Evolutionary conservation across 2,113 vertebrate genomes (phyloP).

Genomic region (Notechis scutatus): DNA sequence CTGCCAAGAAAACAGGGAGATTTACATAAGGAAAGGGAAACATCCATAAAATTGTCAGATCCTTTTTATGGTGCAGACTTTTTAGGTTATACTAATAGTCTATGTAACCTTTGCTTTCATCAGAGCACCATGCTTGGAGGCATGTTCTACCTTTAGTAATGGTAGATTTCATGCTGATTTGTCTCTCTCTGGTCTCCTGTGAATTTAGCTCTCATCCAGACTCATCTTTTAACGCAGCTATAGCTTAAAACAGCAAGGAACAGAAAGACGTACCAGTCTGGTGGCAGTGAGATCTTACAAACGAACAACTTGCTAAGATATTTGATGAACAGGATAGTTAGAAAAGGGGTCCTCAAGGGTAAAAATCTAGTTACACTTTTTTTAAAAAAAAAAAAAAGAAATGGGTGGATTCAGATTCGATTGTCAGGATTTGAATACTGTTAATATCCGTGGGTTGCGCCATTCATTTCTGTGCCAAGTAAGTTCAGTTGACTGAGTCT

Average conservation of each 20-base stretch:
- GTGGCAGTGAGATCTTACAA: neutral
- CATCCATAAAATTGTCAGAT: slow-evolving; percentile 21
- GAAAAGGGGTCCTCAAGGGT: too few relatives aligned
- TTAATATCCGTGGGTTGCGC: neutral
- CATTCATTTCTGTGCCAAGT: neutral
- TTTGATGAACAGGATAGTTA: neutral
- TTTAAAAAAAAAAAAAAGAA: neutral
- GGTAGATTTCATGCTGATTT: neutral
- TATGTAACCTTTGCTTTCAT: slow-evolving; percentile 29
- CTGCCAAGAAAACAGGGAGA: slow-evolving; percentile 28
- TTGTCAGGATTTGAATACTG: neutral
- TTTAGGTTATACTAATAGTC: slow-evolving; percentile 13
- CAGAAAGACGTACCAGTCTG: neutral
- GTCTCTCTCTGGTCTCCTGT: neutral
- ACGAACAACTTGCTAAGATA: neutral
- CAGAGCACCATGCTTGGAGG: neutral
- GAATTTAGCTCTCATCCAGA: slow-evolving; percentile 3
- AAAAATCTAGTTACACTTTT: neutral
- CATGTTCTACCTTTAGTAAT: neutral
- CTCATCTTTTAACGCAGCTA: neutral
- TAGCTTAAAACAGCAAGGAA: neutral
- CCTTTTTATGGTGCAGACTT: slow-evolving; percentile 31
- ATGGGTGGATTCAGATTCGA: neutral
- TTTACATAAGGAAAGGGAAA: slow-evolving; percentile 14
- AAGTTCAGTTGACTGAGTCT: neutral